Evolutionary conservation across 1,140 invertebrate genomes (phyloP).

Genomic region (Batillaria attramentaria): DNA sequence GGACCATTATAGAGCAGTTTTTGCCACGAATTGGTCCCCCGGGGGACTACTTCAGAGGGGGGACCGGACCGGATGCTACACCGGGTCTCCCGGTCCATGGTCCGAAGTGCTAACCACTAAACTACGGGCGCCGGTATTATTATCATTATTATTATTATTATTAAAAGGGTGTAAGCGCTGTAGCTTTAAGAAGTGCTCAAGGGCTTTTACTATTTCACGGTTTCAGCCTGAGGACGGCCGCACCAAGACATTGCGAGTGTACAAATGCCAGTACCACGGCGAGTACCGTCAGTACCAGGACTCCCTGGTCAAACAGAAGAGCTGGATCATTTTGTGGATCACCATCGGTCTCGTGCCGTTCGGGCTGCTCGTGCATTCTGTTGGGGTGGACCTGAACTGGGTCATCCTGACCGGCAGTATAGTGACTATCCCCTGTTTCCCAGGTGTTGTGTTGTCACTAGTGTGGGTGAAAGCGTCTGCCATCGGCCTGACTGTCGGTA

Average conservation of each 20-base stretch:
- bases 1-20: too few relatives aligned
- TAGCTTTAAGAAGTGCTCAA: too few relatives aligned
- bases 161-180: too few relatives aligned
- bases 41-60: too few relatives aligned
- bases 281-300: slow-evolving; percentile 42
- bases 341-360: slow-evolving; percentile 56
- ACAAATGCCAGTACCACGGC: slow-evolving; percentile 26
- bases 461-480: slow-evolving; percentile 57
- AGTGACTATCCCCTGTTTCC: slow-evolving; percentile 57
- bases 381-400: slow-evolving; percentile 59
- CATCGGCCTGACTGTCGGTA: slow-evolving; percentile 52
- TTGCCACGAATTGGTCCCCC: too few relatives aligned
- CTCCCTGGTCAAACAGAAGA: slow-evolving; percentile 59
- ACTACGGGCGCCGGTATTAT: too few relatives aligned
- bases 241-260: background rate
- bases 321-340: slow-evolving; percentile 62
- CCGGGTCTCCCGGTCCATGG: too few relatives aligned
- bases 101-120: too few relatives aligned
- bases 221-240: too few relatives aligned
- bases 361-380: slow-evolving; percentile 49
- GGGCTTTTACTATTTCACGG: too few relatives aligned
- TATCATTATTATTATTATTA: too few relatives aligned
- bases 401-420: slow-evolving; percentile 54
- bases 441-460: slow-evolving; percentile 52
- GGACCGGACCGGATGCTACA: too few relatives aligned